Evolutionary conservation across 2,113 vertebrate species (phyloP).

Genomic region (Zosterops lateralis): DNA sequence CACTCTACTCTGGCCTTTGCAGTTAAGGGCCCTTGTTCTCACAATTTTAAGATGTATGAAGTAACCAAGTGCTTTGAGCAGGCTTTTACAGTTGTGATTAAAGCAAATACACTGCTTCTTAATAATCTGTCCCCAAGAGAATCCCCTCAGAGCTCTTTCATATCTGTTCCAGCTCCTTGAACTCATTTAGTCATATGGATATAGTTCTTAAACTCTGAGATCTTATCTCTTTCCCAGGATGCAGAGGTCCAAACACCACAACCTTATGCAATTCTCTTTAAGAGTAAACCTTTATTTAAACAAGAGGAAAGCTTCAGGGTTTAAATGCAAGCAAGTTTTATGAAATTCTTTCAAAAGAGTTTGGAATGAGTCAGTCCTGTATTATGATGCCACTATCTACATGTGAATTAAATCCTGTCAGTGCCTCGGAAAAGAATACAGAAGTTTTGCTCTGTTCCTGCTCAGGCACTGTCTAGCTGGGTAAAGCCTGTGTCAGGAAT

Average conservation of each 20-base stretch:
- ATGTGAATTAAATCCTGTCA: neutral
- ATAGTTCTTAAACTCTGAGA: slow-evolving; percentile 17
- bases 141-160: neutral
- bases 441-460: neutral
- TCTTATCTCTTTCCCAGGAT: neutral
- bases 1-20: neutral
- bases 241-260: slow-evolving; percentile 1
- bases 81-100: neutral
- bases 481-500: neutral
- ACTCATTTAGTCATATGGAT: neutral
- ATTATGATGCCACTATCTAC: slow-evolving; percentile 18
- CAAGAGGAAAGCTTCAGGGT: neutral
- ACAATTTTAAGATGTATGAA: neutral
- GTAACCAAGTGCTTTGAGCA: neutral
- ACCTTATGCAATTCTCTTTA: slow-evolving; percentile 7
- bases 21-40: neutral
- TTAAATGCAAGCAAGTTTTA: slow-evolving; percentile 17
- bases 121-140: neutral
- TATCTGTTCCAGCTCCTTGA: neutral
- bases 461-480: neutral
- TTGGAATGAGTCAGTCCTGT: slow-evolving; percentile 15
- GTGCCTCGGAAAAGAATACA: neutral
- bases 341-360: slow-evolving; percentile 44
- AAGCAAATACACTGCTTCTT: neutral
- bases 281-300: neutral